These are phyloP conservation scores for Polyommatus iphigenia DNA, from an alignment of 2,888 invertebrate species.

Conservation along the genomic window DNA sequence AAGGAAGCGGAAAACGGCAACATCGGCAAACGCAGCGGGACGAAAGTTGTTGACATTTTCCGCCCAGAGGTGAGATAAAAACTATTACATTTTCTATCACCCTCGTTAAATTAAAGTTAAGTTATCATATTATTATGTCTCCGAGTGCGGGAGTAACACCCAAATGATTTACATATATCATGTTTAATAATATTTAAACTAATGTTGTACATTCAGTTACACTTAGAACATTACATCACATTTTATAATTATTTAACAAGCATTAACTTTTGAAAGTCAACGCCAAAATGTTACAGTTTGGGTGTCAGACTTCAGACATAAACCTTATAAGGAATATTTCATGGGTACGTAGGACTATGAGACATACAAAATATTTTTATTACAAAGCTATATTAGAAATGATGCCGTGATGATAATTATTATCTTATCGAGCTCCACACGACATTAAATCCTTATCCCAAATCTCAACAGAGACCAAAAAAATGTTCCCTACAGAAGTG, in stretches of 20 bases:
- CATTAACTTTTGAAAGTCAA: slow-evolving; percentile 23
- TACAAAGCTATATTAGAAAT: not conserved
- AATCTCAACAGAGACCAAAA: not conserved
- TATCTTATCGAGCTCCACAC: not conserved
- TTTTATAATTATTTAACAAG: slow-evolving; percentile 16
- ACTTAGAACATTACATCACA: not conserved
- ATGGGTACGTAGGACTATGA: not conserved
- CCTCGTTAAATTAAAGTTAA: too few species aligned
- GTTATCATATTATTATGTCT: too few species aligned
- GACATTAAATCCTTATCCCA: not conserved
- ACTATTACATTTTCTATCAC: too few species aligned
- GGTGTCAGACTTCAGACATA: not conserved
- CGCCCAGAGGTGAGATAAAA: too few species aligned
- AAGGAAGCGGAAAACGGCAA: too few species aligned
- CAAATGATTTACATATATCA: not conserved
- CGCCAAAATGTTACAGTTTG: slow-evolving; percentile 8
- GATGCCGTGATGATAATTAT: not conserved
- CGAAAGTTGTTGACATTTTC: too few species aligned
- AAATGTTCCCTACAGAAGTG: not conserved
- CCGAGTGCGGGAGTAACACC: too few species aligned
- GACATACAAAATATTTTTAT: not conserved
- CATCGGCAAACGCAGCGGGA: too few species aligned
- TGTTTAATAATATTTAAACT: not conserved
- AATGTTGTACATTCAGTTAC: not conserved
- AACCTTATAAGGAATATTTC: not conserved